phyloP scores from a whole-genome alignment of 2,888 invertebrate genomes.

The Volucella bombylans region DNA sequence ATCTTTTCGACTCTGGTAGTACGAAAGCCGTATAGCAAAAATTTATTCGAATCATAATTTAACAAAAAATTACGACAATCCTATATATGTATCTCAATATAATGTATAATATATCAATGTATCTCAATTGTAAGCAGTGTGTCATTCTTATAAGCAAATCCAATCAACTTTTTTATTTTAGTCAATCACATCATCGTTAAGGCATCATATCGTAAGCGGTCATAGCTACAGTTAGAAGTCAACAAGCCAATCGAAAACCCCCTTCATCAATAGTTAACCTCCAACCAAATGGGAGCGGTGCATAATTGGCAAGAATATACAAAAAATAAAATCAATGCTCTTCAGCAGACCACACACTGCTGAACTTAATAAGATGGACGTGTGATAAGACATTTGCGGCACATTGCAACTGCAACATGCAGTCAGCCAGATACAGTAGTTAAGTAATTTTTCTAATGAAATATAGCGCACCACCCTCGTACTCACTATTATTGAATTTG shows the following conservation, averaged over 20 bases:
- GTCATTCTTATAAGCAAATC: background rate
- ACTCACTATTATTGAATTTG: conserved; percentile 16
- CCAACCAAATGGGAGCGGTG: conserved; percentile 61
- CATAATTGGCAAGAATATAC: conserved; percentile 38
- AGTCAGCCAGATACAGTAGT: conserved; percentile 34
- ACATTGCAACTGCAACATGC: conserved; percentile 10
- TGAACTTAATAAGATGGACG: conserved; percentile 41
- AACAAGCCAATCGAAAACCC: conserved; percentile 55
- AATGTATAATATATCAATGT: too few species aligned
- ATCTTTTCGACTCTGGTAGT: too few species aligned
- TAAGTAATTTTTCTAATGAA: conserved; percentile 48
- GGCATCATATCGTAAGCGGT: background rate
- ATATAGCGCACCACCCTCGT: conserved; percentile 38
- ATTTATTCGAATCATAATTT: too few species aligned
- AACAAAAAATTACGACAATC: too few species aligned
- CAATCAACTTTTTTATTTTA: conserved; percentile 32
- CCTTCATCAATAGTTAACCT: conserved; percentile 64
- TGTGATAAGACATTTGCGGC: conserved; percentile 36
- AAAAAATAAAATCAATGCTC: conserved; percentile 11
- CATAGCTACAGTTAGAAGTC: conserved; percentile 46
- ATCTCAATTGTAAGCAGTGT: background rate
- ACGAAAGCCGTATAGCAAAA: too few species aligned
- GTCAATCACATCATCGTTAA: conserved; percentile 44
- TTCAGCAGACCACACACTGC: conserved; percentile 49
- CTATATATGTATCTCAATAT: too few species aligned